Conservation (phyloP, 2,113 vertebrate genomes). For the Dunckerocampus dactyliophorus region DNA sequence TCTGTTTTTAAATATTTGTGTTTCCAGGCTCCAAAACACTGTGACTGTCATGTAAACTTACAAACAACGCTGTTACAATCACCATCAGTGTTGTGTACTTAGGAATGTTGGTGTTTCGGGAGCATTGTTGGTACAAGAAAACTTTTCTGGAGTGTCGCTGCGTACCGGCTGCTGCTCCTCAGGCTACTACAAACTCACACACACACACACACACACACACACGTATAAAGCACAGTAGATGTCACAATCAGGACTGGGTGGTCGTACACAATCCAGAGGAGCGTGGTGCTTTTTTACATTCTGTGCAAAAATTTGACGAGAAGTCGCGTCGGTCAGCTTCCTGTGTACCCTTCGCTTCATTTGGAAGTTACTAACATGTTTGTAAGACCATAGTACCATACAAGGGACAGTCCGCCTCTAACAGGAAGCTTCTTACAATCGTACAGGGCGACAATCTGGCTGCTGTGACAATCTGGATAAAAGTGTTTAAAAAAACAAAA, state of each 20-base stretch:
- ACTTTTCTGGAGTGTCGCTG: not conserved
- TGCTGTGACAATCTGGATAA: not conserved
- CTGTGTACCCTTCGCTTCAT: constrained; percentile 11
- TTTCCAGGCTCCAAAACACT: too few species aligned
- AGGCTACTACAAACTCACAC: not conserved
- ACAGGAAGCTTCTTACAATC: not conserved
- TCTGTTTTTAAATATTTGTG: too few species aligned
- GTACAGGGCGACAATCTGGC: not conserved
- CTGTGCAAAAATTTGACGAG: constrained; percentile 60
- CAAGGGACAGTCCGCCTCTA: not conserved
- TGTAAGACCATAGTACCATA: constrained; percentile 53
- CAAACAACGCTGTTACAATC: too few species aligned
- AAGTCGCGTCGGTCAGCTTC: constrained; percentile 18
- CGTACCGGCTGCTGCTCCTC: not conserved
- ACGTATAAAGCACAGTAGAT: not conserved
- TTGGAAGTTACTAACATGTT: constrained; percentile 45
- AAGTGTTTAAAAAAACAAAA: not conserved
- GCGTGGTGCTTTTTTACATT: constrained; percentile 48
- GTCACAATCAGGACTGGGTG: constrained; percentile 4
- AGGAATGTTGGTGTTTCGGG: not conserved
- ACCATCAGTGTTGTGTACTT: too few species aligned
- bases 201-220: not conserved
- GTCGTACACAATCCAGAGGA: constrained; percentile 12
- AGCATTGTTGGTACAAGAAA: not conserved
- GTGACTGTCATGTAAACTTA: too few species aligned